A percentile compares a stretch with the other conserved stretches of the same genome.
Conservation (phyloP, 2,797 vertebrate species). For the Arremon brunneinucha region DNA sequence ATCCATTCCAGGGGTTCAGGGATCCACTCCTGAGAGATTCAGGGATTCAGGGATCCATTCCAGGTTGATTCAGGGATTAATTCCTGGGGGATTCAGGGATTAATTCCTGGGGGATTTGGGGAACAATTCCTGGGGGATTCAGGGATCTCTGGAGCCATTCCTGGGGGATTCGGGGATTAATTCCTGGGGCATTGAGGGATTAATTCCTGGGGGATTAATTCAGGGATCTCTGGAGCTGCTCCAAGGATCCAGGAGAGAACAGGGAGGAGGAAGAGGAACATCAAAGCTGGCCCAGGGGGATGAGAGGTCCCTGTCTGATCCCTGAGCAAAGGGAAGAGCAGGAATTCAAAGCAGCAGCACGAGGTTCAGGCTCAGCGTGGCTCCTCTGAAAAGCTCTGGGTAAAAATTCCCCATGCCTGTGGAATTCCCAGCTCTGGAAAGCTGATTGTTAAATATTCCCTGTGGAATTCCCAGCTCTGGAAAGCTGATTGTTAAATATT, state of each 20-base stretch:
- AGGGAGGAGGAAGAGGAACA: neutral
- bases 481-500: no score
- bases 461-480: no score
- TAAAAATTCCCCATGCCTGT: no score
- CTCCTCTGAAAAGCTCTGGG: neutral
- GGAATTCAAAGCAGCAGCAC: neutral
- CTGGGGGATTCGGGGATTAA: no score
- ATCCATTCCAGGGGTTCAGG: neutral
- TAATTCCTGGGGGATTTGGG: neutral
- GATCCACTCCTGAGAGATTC: neutral
- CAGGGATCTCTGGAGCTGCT: neutral
- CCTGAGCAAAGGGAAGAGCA: neutral
- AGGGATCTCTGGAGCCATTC: no score
- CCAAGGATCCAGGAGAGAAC: neutral
- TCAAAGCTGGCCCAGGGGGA: neutral
- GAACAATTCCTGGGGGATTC: neutral
- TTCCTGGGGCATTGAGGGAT: neutral
- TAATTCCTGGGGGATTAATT: no score
- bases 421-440: no score
- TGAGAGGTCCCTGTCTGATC: neutral
- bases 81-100: no score
- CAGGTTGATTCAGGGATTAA: neutral
- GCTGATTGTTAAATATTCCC: no score
- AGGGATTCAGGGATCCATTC: neutral
- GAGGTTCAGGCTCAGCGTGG: neutral